A percentile compares a stretch with the other conserved stretches of the same genome.
phyloP scores from a whole-genome alignment of 2,888 invertebrate genomes.

The Podotricha telesiphe region DNA sequence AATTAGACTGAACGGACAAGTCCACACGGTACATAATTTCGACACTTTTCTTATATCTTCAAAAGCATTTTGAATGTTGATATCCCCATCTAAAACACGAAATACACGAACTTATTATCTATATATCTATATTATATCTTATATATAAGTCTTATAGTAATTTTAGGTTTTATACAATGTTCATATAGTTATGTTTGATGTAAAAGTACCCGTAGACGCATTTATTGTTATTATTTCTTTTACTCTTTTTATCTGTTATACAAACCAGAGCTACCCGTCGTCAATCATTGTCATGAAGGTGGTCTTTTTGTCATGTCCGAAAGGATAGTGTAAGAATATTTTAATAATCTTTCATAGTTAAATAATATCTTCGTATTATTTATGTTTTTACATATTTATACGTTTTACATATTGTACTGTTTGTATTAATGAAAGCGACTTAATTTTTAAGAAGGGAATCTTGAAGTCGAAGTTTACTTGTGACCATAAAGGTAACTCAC shows the following conservation, averaged over 20 bases:
- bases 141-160: background rate
- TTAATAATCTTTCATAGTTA: background rate
- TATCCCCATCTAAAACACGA: conserved; percentile 62
- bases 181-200: background rate
- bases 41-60: conserved; percentile 35
- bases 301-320: background rate
- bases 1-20: conserved; percentile 58
- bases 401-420: too few species aligned
- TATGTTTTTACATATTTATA: too few species aligned
- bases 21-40: conserved; percentile 62
- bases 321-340: background rate
- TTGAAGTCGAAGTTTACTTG: too few species aligned
- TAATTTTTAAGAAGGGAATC: too few species aligned
- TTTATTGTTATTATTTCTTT: background rate
- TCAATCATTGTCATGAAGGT: background rate
- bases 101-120: too few species aligned
- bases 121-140: too few species aligned
- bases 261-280: background rate
- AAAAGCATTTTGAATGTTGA: conserved; percentile 29
- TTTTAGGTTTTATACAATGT: background rate
- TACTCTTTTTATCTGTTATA: background rate
- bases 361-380: background rate
- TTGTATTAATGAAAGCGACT: too few species aligned
- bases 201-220: background rate
- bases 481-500: too few species aligned